Percentiles rank a stretch among this genome's conserved stretches.
Conservation (phyloP, 2,113 vertebrate species). For the Amphiprion ocellaris region DNA sequence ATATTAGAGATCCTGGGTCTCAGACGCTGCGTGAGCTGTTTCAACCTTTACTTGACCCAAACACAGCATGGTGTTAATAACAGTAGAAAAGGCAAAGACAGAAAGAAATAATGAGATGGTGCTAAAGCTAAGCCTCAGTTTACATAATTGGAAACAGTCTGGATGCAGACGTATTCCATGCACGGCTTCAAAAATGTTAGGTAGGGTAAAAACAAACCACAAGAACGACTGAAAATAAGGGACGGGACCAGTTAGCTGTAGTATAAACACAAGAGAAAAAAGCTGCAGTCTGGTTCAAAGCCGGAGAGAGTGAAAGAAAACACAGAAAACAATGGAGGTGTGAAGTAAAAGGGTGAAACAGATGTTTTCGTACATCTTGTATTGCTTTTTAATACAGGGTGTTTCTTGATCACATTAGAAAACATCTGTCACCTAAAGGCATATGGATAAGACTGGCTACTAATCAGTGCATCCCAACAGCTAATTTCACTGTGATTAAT, state of each 20-base stretch:
- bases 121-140: conserved; percentile 12
- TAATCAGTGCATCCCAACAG: background rate
- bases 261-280: conserved; percentile 1
- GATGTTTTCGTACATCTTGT: too few species aligned
- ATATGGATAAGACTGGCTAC: background rate
- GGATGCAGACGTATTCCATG: background rate
- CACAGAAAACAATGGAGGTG: too few species aligned
- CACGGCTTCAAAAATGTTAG: conserved; percentile 9
- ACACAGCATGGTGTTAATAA: conserved; percentile 22
- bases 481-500: background rate
- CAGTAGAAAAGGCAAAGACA: background rate
- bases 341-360: too few species aligned
- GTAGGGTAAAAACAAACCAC: conserved; percentile 6
- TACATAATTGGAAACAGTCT: conserved; percentile 25
- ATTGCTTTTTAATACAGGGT: too few species aligned
- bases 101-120: conserved; percentile 5
- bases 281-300: background rate
- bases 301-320: too few species aligned
- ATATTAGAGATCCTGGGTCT: conserved; percentile 21
- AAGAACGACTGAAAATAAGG: conserved; percentile 14
- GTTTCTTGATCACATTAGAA: background rate
- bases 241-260: conserved; percentile 10
- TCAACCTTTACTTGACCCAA: conserved; percentile 16
- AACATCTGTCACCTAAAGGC: background rate
- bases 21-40: background rate